These are phyloP conservation scores for Clarias magur DNA, from an alignment of 2,113 vertebrate species.

Conservation along the genomic window DNA sequence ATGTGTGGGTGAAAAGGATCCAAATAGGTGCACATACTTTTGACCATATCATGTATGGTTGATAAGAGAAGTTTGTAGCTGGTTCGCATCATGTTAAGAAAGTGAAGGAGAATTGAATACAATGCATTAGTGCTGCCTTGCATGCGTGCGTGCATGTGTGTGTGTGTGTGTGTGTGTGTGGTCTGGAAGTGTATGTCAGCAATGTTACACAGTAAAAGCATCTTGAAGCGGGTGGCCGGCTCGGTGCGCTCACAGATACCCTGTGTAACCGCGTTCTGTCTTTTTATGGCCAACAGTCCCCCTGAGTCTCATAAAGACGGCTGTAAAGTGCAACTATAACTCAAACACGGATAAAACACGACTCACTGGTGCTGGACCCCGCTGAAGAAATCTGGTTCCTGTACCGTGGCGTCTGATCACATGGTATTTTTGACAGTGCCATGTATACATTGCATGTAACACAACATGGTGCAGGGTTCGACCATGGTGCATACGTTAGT, in stretches of 20 bases:
- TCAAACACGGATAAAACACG: background rate
- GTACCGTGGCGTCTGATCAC: too few relatives aligned
- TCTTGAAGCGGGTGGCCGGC: background rate
- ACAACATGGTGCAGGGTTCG: too few relatives aligned
- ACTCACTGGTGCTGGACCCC: background rate
- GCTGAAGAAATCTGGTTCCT: too few relatives aligned
- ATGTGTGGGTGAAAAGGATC: background rate
- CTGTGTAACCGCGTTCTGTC: conserved; percentile 4
- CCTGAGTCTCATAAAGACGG: background rate
- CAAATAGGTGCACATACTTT: background rate
- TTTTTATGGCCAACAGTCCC: conserved; percentile 21
- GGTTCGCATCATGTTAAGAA: background rate
- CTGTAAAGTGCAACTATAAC: background rate
- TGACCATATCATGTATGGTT: background rate
- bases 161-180: background rate
- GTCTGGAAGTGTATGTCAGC: conserved; percentile 24
- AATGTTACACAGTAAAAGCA: conserved; percentile 24
- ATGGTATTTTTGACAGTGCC: too few relatives aligned
- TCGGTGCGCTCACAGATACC: conserved; percentile 28
- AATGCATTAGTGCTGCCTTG: background rate
- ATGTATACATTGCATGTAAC: too few relatives aligned
- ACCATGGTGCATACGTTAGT: too few relatives aligned
- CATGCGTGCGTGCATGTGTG: conserved; percentile 1
- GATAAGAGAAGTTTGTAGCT: background rate
- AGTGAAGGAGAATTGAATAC: background rate